These are phyloP conservation scores for Nannoperca obscura DNA, from an alignment of 2,797 vertebrate species.

Conservation along the genomic window DNA sequence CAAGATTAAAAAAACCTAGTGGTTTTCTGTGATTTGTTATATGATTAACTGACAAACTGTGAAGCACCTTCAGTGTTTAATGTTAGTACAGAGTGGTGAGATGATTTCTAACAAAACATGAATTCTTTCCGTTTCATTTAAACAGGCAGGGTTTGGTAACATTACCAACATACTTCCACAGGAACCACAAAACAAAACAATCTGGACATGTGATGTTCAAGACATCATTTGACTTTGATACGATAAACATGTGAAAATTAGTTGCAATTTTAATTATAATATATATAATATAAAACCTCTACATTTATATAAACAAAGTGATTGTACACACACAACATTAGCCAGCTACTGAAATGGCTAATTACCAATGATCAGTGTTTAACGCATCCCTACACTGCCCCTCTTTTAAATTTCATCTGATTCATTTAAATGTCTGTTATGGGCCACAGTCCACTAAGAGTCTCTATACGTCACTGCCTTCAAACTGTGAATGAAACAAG, in stretches of 20 bases:
- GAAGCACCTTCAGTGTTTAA: slow-evolving; percentile 13
- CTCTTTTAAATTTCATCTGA: neutral
- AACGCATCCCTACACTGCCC: neutral
- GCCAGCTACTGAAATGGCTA: neutral
- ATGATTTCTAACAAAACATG: neutral
- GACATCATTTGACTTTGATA: neutral
- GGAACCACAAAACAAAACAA: slow-evolving; percentile 20
- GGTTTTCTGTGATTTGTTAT: slow-evolving; percentile 1
- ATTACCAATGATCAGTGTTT: neutral
- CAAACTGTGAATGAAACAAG: slow-evolving; percentile 7
- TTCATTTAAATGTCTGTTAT: neutral
- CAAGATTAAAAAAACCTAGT: slow-evolving; percentile 7
- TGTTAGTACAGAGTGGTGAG: neutral
- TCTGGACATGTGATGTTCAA: neutral
- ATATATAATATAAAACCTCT: too few species aligned
- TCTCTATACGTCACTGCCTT: neutral
- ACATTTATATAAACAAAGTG: slow-evolving; percentile 3
- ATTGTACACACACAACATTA: slow-evolving; percentile 11
- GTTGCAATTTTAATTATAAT: too few species aligned
- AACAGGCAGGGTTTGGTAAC: neutral
- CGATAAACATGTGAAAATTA: too few species aligned
- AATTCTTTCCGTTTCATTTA: neutral
- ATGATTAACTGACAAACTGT: neutral
- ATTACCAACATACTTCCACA: neutral
- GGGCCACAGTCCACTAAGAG: neutral